Conservation (phyloP, 2,797 vertebrate genomes). For the Myotis daubentonii region DNA sequence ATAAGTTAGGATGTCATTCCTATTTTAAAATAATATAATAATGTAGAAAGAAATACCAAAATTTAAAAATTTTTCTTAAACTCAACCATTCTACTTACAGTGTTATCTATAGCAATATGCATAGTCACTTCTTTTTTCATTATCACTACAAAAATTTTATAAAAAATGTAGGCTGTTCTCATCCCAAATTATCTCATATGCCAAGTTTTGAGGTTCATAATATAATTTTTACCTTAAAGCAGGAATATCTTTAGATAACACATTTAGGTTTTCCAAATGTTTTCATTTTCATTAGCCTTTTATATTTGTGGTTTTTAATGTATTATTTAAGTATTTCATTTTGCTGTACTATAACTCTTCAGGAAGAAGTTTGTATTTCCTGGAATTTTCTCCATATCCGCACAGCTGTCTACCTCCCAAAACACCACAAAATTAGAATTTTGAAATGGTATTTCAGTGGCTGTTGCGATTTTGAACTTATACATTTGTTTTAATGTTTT, state of each 20-base stretch:
- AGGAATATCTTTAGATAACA: conserved; percentile 18
- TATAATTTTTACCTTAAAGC: conserved; percentile 33
- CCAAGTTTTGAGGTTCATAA: background rate
- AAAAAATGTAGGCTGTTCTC: background rate
- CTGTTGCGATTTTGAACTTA: conserved; percentile 20
- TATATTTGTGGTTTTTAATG: background rate
- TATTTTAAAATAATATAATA: background rate
- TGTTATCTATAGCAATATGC: background rate
- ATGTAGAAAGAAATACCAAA: background rate
- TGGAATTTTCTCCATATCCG: conserved; percentile 42
- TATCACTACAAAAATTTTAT: background rate
- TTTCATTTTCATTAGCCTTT: background rate
- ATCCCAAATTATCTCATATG: background rate
- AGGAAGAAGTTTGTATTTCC: conserved; percentile 30
- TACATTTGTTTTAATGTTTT: conserved; percentile 40
- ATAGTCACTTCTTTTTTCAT: background rate
- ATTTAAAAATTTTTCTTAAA: background rate
- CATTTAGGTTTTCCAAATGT: conserved; percentile 3
- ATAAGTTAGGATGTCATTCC: background rate
- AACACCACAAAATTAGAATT: background rate
- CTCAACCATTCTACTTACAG: background rate
- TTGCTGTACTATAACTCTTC: background rate
- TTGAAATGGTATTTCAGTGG: background rate
- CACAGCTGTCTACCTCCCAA: background rate
- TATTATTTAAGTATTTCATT: conserved; percentile 31